phyloP scores from a whole-genome alignment of 2,888 invertebrate species.

The Choristoneura rosaceana region DNA sequence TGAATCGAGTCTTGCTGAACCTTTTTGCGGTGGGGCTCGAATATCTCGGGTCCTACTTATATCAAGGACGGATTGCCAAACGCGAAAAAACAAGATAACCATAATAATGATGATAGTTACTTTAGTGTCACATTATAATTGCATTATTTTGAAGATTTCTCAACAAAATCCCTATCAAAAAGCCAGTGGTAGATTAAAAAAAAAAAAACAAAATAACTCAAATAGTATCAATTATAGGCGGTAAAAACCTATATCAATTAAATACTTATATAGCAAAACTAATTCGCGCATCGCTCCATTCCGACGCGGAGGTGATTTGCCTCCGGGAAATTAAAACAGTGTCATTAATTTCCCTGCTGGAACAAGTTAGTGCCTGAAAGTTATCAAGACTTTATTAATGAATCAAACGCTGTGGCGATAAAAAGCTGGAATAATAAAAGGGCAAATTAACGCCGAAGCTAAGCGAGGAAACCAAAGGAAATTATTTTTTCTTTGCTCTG shows the following conservation, averaged over 20 bases:
- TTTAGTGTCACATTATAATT: no score
- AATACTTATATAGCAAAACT: not conserved
- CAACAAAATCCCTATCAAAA: not conserved
- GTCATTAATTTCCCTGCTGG: conserved; percentile 54
- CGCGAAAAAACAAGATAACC: no score
- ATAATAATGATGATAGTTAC: no score
- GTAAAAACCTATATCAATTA: not conserved
- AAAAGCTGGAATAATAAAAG: conserved; percentile 54
- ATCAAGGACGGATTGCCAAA: no score
- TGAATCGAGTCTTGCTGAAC: no score
- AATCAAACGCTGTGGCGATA: conserved; percentile 56
- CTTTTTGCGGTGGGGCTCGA: no score
- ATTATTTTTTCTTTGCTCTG: conserved; percentile 57
- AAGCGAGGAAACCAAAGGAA: conserved; percentile 56
- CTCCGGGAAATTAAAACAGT: conserved; percentile 42
- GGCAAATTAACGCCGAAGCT: conserved; percentile 51
- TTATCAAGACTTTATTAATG: conserved; percentile 57
- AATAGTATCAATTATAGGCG: not conserved
- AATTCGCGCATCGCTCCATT: conserved; percentile 25
- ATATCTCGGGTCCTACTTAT: no score
- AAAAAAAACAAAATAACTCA: no score
- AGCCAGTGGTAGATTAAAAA: not conserved
- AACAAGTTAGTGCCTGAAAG: conserved; percentile 54
- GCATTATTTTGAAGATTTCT: not conserved
- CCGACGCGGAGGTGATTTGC: conserved; percentile 27